These are phyloP conservation scores for Psilanteris sp. DNA, from an alignment of 1,140 invertebrate genomes.

Conservation along the genomic window DNA sequence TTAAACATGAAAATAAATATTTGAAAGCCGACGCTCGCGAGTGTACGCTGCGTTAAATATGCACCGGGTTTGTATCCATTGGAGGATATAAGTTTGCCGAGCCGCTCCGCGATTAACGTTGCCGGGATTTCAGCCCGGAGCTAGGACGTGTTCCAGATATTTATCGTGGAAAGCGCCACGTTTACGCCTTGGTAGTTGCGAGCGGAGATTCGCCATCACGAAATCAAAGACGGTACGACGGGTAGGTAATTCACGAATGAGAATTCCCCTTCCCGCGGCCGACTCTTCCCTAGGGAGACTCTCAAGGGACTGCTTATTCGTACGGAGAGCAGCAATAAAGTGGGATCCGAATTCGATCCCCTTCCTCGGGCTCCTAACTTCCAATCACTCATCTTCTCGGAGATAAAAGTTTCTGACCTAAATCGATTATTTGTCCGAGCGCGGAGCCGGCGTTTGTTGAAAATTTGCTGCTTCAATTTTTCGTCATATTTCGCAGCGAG, in stretches of 20 bases:
- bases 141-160: constrained; percentile 38
- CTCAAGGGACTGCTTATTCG: constrained; percentile 64
- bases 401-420: constrained; percentile 67
- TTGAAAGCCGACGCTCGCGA: constrained; percentile 26
- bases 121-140: constrained; percentile 34
- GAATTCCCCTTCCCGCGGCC: constrained; percentile 44
- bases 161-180: constrained; percentile 41
- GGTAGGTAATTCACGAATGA: constrained; percentile 61
- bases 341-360: constrained; percentile 47
- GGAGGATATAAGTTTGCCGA: constrained; percentile 32
- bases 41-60: constrained; percentile 36
- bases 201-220: constrained; percentile 56
- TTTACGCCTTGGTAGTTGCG: constrained; percentile 51
- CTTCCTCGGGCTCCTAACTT: constrained; percentile 49
- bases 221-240: constrained; percentile 55
- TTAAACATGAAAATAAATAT: constrained; percentile 44
- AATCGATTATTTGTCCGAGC: constrained; percentile 52
- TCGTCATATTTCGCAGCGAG: no score
- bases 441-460: no score
- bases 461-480: no score
- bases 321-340: constrained; percentile 69
- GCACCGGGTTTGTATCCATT: constrained; percentile 37
- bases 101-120: constrained; percentile 39
- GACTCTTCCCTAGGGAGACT: constrained; percentile 57
- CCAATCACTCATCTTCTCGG: constrained; percentile 57